Evolutionary conservation across 1,140 invertebrate species (phyloP).

Genomic region (Pissodes strobi): DNA sequence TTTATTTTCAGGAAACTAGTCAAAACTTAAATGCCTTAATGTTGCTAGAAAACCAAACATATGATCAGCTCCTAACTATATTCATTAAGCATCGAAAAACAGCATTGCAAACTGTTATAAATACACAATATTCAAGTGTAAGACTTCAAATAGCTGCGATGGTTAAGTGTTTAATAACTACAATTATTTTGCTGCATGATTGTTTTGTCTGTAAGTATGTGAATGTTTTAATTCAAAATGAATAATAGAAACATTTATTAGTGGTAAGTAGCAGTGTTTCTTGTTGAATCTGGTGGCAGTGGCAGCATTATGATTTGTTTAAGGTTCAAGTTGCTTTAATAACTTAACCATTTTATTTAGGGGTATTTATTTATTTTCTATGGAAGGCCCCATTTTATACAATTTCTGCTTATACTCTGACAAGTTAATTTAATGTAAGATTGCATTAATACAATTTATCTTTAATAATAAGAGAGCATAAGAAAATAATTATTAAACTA

Average conservation of each 20-base stretch:
- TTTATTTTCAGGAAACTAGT: constrained; percentile 48
- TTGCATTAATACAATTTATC: no score
- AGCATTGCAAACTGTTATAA: constrained; percentile 59
- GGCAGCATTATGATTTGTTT: no score
- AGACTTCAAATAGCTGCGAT: constrained; percentile 59
- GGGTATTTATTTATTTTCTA: no score
- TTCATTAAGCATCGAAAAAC: constrained; percentile 59
- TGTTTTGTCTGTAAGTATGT: constrained; percentile 62
- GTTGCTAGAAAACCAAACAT: constrained; percentile 52
- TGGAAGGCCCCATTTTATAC: no score
- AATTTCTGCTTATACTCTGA: no score
- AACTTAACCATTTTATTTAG: background rate
- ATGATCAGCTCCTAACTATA: constrained; percentile 57
- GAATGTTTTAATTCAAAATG: background rate
- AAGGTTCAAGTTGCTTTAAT: no score
- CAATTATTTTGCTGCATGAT: constrained; percentile 58
- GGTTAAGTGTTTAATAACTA: constrained; percentile 60
- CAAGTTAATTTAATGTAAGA: no score
- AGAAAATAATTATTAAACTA: no score
- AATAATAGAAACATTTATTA: no score
- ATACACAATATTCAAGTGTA: constrained; percentile 59
- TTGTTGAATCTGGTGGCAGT: no score
- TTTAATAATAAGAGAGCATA: no score
- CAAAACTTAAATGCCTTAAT: constrained; percentile 51
- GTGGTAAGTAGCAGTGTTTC: no score